Percentiles rank a stretch among this genome's conserved stretches.
phyloP scores from a whole-genome alignment of 2,888 invertebrate species.

The Oscheius sp. region DNA sequence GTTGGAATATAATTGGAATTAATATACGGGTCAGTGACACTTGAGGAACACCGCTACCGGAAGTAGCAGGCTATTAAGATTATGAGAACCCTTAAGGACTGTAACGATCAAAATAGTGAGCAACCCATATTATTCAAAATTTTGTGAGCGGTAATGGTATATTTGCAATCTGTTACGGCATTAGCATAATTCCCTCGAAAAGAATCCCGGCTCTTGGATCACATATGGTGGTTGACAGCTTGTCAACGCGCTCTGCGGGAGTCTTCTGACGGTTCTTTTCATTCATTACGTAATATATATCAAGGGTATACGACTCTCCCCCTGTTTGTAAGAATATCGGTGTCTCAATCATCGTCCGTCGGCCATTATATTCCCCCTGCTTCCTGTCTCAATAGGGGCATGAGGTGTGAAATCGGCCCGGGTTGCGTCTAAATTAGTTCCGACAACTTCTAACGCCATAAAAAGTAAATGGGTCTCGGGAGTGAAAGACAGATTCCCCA shows the following conservation, averaged over 20 bases:
- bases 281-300: slow-evolving; percentile 10
- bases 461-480: slow-evolving; percentile 3
- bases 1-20: slow-evolving; percentile 32
- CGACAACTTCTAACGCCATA: slow-evolving; percentile 20
- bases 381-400: slow-evolving; percentile 29
- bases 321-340: background rate
- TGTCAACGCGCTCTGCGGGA: slow-evolving; percentile 29
- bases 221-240: slow-evolving; percentile 29
- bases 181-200: slow-evolving; percentile 25
- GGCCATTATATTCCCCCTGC: slow-evolving; percentile 24
- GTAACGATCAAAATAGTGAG: too few species aligned
- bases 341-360: slow-evolving; percentile 13
- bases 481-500: too few species aligned
- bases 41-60: slow-evolving; percentile 24
- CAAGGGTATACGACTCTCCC: background rate
- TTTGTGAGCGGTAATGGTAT: background rate
- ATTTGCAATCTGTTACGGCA: slow-evolving; percentile 20
- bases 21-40: slow-evolving; percentile 31
- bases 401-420: slow-evolving; percentile 30
- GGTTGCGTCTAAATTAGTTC: slow-evolving; percentile 26
- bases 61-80: slow-evolving; percentile 8
- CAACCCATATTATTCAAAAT: background rate
- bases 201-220: slow-evolving; percentile 6
- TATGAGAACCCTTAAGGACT: background rate
- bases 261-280: slow-evolving; percentile 13